These are phyloP conservation scores for Cryptoprocta ferox DNA, from an alignment of 2,797 vertebrate species.

Conservation along the genomic window DNA sequence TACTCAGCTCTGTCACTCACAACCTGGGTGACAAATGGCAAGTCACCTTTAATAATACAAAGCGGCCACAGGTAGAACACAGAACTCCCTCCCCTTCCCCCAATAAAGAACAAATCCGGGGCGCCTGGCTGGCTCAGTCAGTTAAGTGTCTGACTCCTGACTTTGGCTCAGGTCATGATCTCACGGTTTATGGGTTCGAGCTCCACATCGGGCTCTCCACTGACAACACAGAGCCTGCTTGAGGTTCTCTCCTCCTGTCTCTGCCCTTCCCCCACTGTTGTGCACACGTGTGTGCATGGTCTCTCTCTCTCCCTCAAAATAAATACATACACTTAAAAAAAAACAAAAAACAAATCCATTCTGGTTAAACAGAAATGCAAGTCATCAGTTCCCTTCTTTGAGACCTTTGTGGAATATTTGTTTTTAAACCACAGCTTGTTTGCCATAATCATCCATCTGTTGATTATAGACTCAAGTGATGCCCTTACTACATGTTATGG, in stretches of 20 bases:
- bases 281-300: fast-evolving
- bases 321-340: not conserved
- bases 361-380: not conserved
- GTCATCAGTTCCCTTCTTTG: not conserved
- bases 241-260: no score
- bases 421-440: not conserved
- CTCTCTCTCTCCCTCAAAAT: no score
- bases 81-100: not conserved
- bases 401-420: not conserved
- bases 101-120: no score
- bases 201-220: no score
- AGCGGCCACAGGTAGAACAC: not conserved
- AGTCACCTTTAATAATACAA: not conserved
- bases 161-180: no score
- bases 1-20: not conserved
- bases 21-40: not conserved
- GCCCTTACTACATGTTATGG: not conserved
- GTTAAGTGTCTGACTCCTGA: no score
- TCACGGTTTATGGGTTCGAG: no score
- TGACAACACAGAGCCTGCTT: no score
- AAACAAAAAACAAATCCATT: not conserved
- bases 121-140: no score
- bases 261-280: no score
- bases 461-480: not conserved
- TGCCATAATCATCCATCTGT: not conserved